Conservation (phyloP, 1,140 invertebrate genomes). For the Cydia strobilella region DNA sequence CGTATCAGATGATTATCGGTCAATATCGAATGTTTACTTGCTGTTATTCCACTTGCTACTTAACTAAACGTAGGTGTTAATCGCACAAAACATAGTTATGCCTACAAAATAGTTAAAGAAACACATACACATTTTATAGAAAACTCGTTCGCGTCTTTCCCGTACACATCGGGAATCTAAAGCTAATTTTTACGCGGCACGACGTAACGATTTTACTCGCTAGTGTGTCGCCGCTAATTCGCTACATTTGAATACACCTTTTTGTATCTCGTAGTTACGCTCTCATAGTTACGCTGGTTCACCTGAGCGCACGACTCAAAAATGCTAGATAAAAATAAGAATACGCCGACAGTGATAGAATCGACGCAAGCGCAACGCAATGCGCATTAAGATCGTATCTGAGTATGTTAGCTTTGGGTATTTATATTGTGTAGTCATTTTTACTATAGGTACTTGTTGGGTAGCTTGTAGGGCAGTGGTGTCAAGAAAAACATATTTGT, state of each 20-base stretch:
- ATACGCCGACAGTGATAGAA: background rate
- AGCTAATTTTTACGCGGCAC: too few species aligned
- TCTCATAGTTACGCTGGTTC: background rate
- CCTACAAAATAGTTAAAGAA: too few species aligned
- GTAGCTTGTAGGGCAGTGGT: background rate
- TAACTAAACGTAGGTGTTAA: background rate
- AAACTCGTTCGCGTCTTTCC: background rate
- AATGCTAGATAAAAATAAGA: background rate
- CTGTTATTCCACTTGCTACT: background rate
- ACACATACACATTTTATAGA: too few species aligned
- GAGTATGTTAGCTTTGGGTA: background rate
- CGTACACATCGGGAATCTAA: too few species aligned
- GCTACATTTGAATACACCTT: too few species aligned
- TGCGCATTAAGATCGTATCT: slow-evolving; percentile 17
- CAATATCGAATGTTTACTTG: background rate
- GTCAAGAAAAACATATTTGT: background rate
- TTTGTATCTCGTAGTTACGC: too few species aligned
- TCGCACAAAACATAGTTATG: too few species aligned
- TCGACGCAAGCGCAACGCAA: background rate
- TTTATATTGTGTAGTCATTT: slow-evolving; percentile 5
- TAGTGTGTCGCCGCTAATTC: too few species aligned
- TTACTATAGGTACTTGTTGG: background rate
- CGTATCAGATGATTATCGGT: background rate
- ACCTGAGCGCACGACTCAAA: background rate
- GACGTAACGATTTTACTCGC: too few species aligned